These are phyloP conservation scores for Cassiopea xamachana DNA, from an alignment of 30 jellyfish, hydroid and myxozoan genomes.

Conservation along the genomic window DNA sequence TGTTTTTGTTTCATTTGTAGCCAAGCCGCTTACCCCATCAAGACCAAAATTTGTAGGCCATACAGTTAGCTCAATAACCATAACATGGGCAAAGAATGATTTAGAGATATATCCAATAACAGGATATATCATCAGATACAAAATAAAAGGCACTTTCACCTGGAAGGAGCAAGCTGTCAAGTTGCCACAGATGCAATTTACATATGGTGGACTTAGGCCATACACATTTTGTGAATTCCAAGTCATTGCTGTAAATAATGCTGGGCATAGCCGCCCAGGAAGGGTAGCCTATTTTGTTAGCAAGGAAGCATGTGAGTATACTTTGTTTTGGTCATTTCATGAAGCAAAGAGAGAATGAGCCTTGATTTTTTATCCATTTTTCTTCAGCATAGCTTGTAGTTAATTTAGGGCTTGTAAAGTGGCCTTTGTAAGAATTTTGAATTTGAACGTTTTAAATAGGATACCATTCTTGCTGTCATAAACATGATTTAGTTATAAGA, in stretches of 20 bases:
- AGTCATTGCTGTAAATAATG: constrained; percentile 56
- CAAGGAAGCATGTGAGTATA: constrained; percentile 70
- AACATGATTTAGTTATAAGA: too few species aligned
- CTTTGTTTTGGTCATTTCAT: not conserved
- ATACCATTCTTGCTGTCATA: too few species aligned
- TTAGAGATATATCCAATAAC: constrained; percentile 51
- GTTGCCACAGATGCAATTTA: constrained; percentile 42
- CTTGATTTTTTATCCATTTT: too few species aligned
- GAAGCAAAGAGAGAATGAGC: too few species aligned
- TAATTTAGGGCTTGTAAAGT: too few species aligned
- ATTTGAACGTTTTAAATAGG: too few species aligned
- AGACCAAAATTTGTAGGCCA: constrained; percentile 31
- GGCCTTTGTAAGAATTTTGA: too few species aligned
- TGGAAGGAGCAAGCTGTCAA: constrained; percentile 54
- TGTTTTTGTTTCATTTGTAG: constrained; percentile 7
- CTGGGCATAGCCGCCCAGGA: constrained; percentile 67
- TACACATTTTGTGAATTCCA: constrained; percentile 66
- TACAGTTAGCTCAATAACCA: constrained; percentile 62
- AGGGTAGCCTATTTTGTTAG: constrained; percentile 14
- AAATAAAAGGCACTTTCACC: constrained; percentile 30
- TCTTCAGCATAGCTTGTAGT: too few species aligned
- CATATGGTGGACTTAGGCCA: constrained; percentile 50
- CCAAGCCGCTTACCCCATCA: constrained; percentile 72
- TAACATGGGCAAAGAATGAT: constrained; percentile 49
- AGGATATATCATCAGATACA: constrained; percentile 54